phyloP scores from a whole-genome alignment of 2,888 invertebrate genomes.

The Oscheius myriophilus region DNA sequence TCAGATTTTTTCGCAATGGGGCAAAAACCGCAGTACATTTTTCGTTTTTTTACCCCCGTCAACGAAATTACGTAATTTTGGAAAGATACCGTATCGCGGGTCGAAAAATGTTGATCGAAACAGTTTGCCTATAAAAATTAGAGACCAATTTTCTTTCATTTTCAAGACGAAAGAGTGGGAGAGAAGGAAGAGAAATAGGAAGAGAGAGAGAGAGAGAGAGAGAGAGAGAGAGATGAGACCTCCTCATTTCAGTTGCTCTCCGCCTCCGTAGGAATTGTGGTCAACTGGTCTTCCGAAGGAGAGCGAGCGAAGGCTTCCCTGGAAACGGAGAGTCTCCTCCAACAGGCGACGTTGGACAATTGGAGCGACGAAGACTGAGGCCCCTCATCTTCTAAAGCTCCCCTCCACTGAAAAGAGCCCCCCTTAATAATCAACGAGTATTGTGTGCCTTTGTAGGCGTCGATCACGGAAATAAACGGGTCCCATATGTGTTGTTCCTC shows the following conservation, averaged over 20 bases:
- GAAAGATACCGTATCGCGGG: too few relatives aligned
- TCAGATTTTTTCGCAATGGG: too few relatives aligned
- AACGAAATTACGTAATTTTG: too few relatives aligned
- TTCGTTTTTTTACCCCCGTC: too few relatives aligned
- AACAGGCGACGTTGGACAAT: slow-evolving; percentile 4
- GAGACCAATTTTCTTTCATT: too few relatives aligned
- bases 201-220: slow-evolving; percentile 1
- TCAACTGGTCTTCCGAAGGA: slow-evolving; percentile 23
- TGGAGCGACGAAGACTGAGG: slow-evolving; percentile 25
- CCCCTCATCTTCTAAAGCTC: neutral
- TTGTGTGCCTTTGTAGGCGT: slow-evolving; percentile 14
- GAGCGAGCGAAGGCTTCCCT: slow-evolving; percentile 17
- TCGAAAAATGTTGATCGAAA: too few relatives aligned
- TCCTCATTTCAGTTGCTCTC: slow-evolving; percentile 7
- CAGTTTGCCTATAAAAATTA: too few relatives aligned
- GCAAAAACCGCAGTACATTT: too few relatives aligned
- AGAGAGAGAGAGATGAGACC: neutral
- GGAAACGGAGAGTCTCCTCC: slow-evolving; percentile 11
- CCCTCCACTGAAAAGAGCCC: neutral
- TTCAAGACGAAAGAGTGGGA: slow-evolving; percentile 27
- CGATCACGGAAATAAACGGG: slow-evolving; percentile 8
- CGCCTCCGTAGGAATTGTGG: slow-evolving; percentile 13
- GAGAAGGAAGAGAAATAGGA: slow-evolving; percentile 2
- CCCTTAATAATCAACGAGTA: slow-evolving; percentile 19
- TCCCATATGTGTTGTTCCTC: neutral